Base-by-base conservation (phyloP, 2,113 vertebrate species). In the Oreochromis tanganicae region DNA sequence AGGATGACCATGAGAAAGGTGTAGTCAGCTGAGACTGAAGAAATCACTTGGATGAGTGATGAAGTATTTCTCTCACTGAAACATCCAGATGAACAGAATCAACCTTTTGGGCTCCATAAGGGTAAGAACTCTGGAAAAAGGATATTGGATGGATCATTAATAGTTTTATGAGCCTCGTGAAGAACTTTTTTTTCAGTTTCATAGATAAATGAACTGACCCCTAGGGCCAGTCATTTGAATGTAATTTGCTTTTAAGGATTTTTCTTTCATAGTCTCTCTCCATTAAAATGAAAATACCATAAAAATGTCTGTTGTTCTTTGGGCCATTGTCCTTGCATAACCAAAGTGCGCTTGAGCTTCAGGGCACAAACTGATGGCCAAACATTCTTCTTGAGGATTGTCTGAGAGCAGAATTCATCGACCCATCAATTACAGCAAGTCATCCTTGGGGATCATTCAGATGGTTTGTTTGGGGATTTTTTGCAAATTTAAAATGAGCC, bases 131-230 rank as follows among this genome's bases (percentile, higher is more conserved):
- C 61, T 66, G 32, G 17, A 38, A 66, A 66, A n/a, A 38, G 61
- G 61, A 66, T 66, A 66, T n/a, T 36, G 32, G 32, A 66, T 66
- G 61, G 32, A 66, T 66, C 32, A n/a, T 66, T 66, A 66, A 66
- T 36, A 66, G 17, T 38, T 66, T 66, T 12, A n/a, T 66, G 32
- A 63, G 32, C 32, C 59, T 1, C 2, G 1, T 11, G 16, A 63
- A 63, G 5, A 36, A 36, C 16, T 34, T 29, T 63, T 63, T 63
- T 61, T 11, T 0, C 10, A 34, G 16, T 61, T 34, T 34, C 59
- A 61, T 63, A 61, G 27, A 10, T 63, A 63, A 63, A 63, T 63
- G 5, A 34, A 63, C 59, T 1, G 59, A 63, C 59, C 59, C 59
- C 16, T 19, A 34, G 29, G 16, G 29, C 29, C 59, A 34, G 59